phyloP scores from a whole-genome alignment of 2,888 invertebrate genomes.

The Acanthosepion esculentum region DNA sequence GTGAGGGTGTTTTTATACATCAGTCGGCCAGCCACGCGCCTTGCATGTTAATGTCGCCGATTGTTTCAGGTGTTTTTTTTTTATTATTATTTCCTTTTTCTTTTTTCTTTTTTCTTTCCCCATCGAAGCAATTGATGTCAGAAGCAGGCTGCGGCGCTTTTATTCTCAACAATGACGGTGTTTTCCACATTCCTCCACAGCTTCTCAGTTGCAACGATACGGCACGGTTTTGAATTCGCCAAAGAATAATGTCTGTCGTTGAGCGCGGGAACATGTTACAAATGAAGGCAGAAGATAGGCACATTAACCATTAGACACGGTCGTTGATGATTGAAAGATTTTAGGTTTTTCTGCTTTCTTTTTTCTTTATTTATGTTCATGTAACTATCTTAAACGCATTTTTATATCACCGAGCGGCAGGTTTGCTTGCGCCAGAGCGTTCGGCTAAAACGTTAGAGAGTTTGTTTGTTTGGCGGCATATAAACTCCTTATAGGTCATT shows the following conservation, averaged over 20 bases:
- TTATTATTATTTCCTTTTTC: too few relatives aligned
- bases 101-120: not conserved
- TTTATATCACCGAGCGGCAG: not conserved
- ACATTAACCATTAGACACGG: not conserved
- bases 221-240: not conserved
- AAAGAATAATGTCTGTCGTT: not conserved
- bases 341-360: too few relatives aligned
- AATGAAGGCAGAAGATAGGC: not conserved
- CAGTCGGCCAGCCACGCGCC: not conserved
- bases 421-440: not conserved
- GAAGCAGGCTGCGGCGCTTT: not conserved
- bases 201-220: not conserved
- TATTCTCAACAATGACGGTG: not conserved
- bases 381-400: not conserved
- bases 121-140: constrained; percentile 11
- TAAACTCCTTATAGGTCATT: too few relatives aligned
- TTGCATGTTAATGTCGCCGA: not conserved
- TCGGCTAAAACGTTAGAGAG: not conserved
- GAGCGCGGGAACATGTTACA: not conserved
- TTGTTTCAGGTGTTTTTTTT: not conserved
- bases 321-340: too few relatives aligned
- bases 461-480: too few relatives aligned
- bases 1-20: not conserved
- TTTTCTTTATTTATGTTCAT: not conserved
- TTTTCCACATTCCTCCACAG: not conserved